A percentile compares a stretch with the other conserved stretches of the same genome.
Conservation (phyloP, 2,888 invertebrate genomes). For the Drosophila pseudotalamancana region DNA sequence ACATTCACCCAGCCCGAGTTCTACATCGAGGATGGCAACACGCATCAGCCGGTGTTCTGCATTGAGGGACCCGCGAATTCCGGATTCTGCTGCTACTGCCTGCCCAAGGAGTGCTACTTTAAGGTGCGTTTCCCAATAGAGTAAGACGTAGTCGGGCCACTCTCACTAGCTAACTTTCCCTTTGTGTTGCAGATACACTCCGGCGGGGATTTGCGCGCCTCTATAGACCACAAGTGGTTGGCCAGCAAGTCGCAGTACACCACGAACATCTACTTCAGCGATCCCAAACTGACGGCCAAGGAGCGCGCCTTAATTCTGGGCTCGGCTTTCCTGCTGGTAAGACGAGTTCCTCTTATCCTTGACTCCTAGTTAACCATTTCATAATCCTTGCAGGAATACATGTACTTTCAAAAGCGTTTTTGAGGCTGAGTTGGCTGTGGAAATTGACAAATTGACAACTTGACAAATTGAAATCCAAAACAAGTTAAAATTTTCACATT, state of each 20-base stretch:
- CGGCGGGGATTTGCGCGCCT: constrained; percentile 83
- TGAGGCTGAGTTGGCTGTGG: constrained; percentile 23
- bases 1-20: constrained; percentile 88
- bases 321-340: constrained; percentile 93
- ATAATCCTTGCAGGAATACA: constrained; percentile 78
- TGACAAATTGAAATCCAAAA: background rate
- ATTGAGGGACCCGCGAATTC: constrained; percentile 89
- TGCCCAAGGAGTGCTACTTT: constrained; percentile 80
- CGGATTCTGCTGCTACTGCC: constrained; percentile 86
- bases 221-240: constrained; percentile 90
- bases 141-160: too few species aligned
- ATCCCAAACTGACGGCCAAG: constrained; percentile 88
- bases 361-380: background rate
- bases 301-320: constrained; percentile 92
- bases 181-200: constrained; percentile 84
- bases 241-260: constrained; percentile 88
- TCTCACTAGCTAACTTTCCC: too few species aligned
- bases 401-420: constrained; percentile 81
- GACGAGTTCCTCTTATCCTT: constrained; percentile 25
- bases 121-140: constrained; percentile 58
- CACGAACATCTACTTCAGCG: constrained; percentile 90
- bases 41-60: constrained; percentile 87
- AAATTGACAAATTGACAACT: too few species aligned
- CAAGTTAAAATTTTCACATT: constrained; percentile 54
- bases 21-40: constrained; percentile 87